These are phyloP conservation scores for Pinctada fucata DNA, from an alignment of 2,888 invertebrate species.

Conservation along the genomic window DNA sequence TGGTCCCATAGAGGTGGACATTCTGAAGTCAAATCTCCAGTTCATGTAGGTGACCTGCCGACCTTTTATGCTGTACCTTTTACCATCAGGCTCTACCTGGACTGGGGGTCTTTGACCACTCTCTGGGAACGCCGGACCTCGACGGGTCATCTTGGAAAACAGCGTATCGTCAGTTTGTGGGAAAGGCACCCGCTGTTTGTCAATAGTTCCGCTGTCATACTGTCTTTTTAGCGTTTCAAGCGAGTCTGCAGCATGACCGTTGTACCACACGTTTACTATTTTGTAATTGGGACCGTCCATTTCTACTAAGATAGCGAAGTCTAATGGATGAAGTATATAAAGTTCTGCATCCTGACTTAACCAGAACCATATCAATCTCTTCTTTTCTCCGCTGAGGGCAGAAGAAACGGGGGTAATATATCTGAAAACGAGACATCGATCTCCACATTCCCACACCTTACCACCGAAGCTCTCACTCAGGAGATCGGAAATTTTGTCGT, in stretches of 20 bases:
- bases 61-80: slow-evolving; percentile 64
- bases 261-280: slow-evolving; percentile 56
- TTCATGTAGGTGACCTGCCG: slow-evolving; percentile 64
- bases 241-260: slow-evolving; percentile 49
- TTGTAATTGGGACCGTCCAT: slow-evolving; percentile 49
- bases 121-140: slow-evolving; percentile 48
- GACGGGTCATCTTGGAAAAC: slow-evolving; percentile 42
- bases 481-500: slow-evolving; percentile 49
- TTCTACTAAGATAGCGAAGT: slow-evolving; percentile 63
- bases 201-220: slow-evolving; percentile 7
- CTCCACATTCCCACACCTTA: slow-evolving; percentile 43
- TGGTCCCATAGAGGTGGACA: slow-evolving; percentile 63
- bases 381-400: slow-evolving; percentile 46
- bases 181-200: slow-evolving; percentile 23
- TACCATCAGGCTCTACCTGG: slow-evolving; percentile 65
- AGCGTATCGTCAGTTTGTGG: slow-evolving; percentile 34
- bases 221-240: slow-evolving; percentile 33
- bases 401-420: slow-evolving; percentile 55
- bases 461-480: slow-evolving; percentile 63
- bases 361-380: slow-evolving; percentile 58
- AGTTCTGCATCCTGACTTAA: slow-evolving; percentile 54
- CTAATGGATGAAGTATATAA: slow-evolving; percentile 59
- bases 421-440: slow-evolving; percentile 54
- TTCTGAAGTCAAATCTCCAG: slow-evolving; percentile 68
- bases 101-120: slow-evolving; percentile 53